Conservation (phyloP, 2,113 vertebrate genomes). For the Rana temporaria region DNA sequence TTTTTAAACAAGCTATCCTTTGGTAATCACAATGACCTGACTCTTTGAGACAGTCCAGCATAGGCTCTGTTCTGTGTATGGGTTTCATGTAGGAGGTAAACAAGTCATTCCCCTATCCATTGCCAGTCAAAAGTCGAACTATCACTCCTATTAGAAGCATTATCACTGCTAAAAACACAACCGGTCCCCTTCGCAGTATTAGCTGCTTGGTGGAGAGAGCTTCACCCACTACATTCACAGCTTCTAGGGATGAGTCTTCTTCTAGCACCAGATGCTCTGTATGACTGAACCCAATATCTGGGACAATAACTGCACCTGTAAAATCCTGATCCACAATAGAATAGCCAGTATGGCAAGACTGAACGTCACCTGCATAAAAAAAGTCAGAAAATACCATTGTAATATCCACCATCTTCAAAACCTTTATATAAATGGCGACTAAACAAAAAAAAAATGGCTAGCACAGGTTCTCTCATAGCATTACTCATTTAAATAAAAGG, state of each 20-base stretch:
- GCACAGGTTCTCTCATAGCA: background rate
- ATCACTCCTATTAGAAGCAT: constrained; percentile 33
- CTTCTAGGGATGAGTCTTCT: constrained; percentile 1
- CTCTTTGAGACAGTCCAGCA: background rate
- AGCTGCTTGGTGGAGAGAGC: constrained; percentile 47
- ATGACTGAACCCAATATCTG: constrained; percentile 16
- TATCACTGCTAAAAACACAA: background rate
- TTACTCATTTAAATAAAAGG: background rate
- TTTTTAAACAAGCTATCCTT: background rate
- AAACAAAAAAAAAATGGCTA: no score
- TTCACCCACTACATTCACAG: background rate
- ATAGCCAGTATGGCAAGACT: background rate
- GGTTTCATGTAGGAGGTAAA: background rate
- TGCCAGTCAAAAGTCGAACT: constrained; percentile 30
- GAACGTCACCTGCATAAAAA: background rate
- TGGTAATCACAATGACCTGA: background rate
- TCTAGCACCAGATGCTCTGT: background rate
- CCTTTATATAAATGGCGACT: no score
- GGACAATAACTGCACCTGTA: constrained; percentile 22
- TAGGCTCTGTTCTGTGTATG: background rate
- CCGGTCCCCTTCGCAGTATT: constrained; percentile 27
- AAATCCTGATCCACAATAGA: background rate
- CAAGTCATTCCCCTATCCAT: no score
- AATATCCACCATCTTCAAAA: no score
- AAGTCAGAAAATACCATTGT: background rate